phyloP scores from a whole-genome alignment of 2,113 vertebrate species.

The Xenopus laevis region DNA sequence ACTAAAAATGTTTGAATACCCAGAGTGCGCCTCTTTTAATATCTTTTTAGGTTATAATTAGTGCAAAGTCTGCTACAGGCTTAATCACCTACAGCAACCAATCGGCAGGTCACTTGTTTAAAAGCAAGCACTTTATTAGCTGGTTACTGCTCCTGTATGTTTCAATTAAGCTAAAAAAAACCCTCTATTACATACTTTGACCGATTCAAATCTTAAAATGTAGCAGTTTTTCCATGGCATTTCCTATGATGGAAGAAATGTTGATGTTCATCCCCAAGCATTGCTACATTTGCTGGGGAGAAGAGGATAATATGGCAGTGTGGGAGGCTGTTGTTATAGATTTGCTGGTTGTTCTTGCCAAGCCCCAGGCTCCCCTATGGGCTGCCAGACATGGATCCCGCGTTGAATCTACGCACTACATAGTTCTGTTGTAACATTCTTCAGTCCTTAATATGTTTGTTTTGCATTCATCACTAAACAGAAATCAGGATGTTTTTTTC shows the following conservation, averaged over 20 bases:
- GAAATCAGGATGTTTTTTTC: too few relatives aligned
- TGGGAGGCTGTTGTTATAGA: conserved; percentile 19
- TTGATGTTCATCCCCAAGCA: background rate
- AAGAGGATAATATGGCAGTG: background rate
- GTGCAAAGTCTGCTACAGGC: too few relatives aligned
- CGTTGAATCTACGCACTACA: background rate
- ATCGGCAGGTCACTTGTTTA: too few relatives aligned
- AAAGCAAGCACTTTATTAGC: too few relatives aligned
- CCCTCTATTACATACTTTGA: too few relatives aligned
- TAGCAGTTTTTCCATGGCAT: background rate
- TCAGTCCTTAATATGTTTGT: background rate
- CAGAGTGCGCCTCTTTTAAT: too few relatives aligned
- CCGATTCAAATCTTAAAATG: background rate
- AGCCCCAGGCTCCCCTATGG: background rate
- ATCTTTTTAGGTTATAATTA: too few relatives aligned
- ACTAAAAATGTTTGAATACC: too few relatives aligned
- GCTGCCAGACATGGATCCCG: background rate
- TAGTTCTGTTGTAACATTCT: background rate
- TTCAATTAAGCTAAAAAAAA: too few relatives aligned
- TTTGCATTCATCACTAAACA: too few relatives aligned
- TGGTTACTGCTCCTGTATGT: too few relatives aligned
- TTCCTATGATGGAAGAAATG: background rate
- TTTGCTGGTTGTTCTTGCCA: conserved; percentile 5
- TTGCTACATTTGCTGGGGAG: conserved; percentile 18
- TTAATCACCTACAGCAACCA: too few relatives aligned